Evolutionary conservation across 2,797 vertebrate species (phyloP), one percentile per base, ranked within the genome.

Genomic region (Sebastes itinus): DNA sequence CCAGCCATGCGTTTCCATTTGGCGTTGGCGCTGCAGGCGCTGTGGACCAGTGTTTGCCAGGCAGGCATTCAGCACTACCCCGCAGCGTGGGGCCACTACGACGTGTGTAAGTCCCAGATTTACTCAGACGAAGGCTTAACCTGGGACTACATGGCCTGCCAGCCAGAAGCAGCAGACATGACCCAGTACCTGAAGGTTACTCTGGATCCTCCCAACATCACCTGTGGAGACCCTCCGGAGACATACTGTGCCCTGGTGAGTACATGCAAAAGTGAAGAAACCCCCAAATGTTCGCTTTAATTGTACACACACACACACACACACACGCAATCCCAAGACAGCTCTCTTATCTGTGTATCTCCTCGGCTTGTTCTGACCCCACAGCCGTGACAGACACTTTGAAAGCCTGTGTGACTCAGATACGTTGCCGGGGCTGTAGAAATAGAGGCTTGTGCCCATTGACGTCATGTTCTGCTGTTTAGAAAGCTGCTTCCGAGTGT

Each of bases 141-240:
- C 85, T 99, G 98, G 99, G 98, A 99, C 97, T 99, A 99, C 95
- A 99, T 98, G 97, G 98, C 99, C 83, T 99, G 99, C 92, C 98
- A 99, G 83, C 99, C 98, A 0, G 98, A 99, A 95, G 97, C 97
- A 30, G 97, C 96, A 35, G 98, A 99, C 91, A 98, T 99, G 98
- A 99, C 97, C 90, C 97, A 97, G 81, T 98, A 94, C 23, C 95
- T 99, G 77, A 99, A 97, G 93, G 97, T 99, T 75, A 96, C 96
- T 35, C 92, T 99, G 90, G 98, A 99, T 85, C 99, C 99, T 7
- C 96, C 99, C 52, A 96, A 99, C 93, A 97, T 99, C 95, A 99
- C 99, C 3, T 99, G 98, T 83, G 99, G 99, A 93, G 97, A 99
- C 92, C 98, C 98, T 67, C 97, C 98, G 0, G 98, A 99, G 95